Evolutionary conservation across 2,113 vertebrate genomes (phyloP).

Genomic region (Trematocara variabile): DNA sequence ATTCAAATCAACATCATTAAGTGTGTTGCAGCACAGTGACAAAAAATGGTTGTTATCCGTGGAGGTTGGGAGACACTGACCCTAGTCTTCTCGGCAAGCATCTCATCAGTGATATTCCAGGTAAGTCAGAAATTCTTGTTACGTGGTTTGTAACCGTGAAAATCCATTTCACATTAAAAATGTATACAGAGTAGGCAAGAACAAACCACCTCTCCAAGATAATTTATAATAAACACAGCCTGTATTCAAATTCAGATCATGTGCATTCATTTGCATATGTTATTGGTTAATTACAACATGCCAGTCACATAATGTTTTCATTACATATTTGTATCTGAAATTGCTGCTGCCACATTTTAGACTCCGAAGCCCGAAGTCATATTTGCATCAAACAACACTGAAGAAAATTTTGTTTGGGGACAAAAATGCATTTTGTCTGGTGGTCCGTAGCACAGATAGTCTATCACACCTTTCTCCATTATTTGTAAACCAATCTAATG

Average conservation of each 20-base stretch:
- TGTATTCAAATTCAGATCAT: neutral
- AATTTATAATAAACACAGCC: neutral
- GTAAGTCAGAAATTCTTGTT: neutral
- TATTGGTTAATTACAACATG: conserved; percentile 19
- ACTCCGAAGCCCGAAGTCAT: neutral
- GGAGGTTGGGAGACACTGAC: neutral
- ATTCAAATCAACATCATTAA: neutral
- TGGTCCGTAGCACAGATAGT: neutral
- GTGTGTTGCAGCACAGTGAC: neutral
- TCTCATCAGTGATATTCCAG: neutral
- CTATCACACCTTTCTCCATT: neutral
- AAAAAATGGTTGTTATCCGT: neutral
- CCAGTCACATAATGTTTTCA: conserved; percentile 15
- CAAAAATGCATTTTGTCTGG: neutral
- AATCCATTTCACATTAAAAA: neutral
- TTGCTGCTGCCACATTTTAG: neutral
- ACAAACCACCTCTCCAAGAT: neutral
- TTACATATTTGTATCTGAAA: conserved; percentile 1
- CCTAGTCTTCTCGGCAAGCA: neutral
- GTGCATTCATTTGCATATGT: neutral
- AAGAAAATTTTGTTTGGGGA: neutral
- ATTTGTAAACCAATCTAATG: neutral
- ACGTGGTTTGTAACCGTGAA: neutral
- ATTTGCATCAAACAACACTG: neutral
- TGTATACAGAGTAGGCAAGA: neutral